A percentile compares a stretch with the other conserved stretches of the same genome.
Conservation (phyloP, 2,797 vertebrate genomes). For the Xiphophorus birchmanni region DNA sequence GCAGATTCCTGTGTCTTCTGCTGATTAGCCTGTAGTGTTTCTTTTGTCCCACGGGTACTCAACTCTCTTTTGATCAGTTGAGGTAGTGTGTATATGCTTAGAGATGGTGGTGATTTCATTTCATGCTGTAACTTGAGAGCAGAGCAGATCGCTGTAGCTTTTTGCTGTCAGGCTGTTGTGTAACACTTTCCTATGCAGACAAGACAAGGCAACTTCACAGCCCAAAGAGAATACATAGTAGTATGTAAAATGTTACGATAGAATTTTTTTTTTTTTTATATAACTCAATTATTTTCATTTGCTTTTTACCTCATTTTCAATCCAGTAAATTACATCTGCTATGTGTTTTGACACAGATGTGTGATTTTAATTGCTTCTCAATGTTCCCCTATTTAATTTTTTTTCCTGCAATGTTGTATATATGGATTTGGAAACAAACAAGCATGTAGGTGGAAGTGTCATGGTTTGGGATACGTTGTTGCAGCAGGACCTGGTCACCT, state of each 20-base stretch:
- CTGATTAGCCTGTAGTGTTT: not conserved
- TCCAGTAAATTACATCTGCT: not conserved
- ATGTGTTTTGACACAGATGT: not conserved
- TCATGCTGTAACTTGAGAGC: conserved; percentile 57
- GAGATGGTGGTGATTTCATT: conserved; percentile 26
- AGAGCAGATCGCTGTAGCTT: not conserved
- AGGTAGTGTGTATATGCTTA: conserved; percentile 17
- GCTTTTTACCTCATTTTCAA: not conserved
- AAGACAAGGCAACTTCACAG: conserved; percentile 21
- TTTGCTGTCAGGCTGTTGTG: conserved; percentile 36
- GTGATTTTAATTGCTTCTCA: not conserved
- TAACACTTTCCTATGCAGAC: conserved; percentile 49
- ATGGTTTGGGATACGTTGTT: not conserved
- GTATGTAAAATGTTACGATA: not conserved
- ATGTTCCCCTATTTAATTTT: not conserved
- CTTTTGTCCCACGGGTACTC: conserved; percentile 2
- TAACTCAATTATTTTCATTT: not conserved
- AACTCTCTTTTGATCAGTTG: conserved; percentile 4
- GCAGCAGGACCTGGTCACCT: not conserved
- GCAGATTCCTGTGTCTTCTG: not conserved
- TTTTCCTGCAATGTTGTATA: not conserved
- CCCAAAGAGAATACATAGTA: not conserved
- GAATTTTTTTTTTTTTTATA: not conserved
- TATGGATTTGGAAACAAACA: not conserved
- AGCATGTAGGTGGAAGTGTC: not conserved